Percentiles rank a stretch among this genome's conserved stretches.
phyloP scores from a whole-genome alignment of 2,113 vertebrate genomes.

The Microcebus ravelobensis region DNA sequence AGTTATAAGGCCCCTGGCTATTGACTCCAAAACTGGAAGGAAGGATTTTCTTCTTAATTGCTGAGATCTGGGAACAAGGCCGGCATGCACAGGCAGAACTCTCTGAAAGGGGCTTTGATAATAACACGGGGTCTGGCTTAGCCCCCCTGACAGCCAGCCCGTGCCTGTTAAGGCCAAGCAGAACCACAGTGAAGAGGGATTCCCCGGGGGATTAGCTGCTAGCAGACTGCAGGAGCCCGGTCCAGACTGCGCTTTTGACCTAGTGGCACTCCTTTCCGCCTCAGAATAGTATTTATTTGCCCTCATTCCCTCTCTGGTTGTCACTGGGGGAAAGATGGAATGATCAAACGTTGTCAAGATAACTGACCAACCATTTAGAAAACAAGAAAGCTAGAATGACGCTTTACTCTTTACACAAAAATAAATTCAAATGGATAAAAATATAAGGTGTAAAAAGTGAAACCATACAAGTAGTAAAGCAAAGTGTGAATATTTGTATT shows the following conservation, averaged over 20 bases:
- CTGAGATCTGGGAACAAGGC: not conserved
- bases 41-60: not conserved
- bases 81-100: not conserved
- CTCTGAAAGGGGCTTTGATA: not conserved
- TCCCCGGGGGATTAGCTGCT: not conserved
- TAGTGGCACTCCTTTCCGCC: not conserved
- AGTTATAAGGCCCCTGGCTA: not conserved
- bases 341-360: not conserved
- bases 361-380: constrained; percentile 36
- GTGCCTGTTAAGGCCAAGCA: not conserved
- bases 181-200: not conserved
- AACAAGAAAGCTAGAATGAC: constrained; percentile 6
- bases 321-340: not conserved
- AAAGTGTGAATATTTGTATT: constrained; percentile 3
- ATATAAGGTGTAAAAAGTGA: constrained; percentile 10
- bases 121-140: not conserved
- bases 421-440: constrained; percentile 43
- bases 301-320: not conserved
- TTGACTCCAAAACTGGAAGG: not conserved
- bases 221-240: not conserved
- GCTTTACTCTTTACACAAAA: constrained; percentile 11
- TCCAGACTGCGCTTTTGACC: not conserved
- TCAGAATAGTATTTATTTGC: not conserved
- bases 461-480: not conserved
- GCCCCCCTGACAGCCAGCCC: not conserved